These are phyloP conservation scores for Frankliniella intonsa DNA, from an alignment of 2,888 invertebrate species.

Conservation along the genomic window DNA sequence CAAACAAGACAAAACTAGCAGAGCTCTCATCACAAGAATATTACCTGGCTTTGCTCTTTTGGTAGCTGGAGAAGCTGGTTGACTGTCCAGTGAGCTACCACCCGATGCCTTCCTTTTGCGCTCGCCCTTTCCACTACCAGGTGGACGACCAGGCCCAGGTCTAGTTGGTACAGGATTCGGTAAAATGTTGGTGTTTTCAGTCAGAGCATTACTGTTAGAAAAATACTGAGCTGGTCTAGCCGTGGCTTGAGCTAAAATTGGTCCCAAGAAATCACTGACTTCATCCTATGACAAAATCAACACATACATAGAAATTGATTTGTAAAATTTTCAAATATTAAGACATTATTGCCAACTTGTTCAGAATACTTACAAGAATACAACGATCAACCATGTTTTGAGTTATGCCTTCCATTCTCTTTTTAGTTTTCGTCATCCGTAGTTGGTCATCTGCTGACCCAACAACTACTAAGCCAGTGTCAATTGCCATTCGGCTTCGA, in stretches of 20 bases:
- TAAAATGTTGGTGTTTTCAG: background rate
- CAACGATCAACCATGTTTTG: conserved; percentile 75
- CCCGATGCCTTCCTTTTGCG: background rate
- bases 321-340: background rate
- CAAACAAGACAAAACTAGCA: too few relatives aligned
- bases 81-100: background rate
- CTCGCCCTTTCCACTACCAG: background rate
- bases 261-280: conserved; percentile 9
- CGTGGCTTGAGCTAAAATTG: background rate
- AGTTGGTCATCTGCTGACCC: conserved; percentile 74
- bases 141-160: background rate
- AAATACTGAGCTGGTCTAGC: background rate
- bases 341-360: background rate
- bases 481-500: conserved; percentile 68
- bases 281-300: background rate
- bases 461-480: conserved; percentile 70
- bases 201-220: background rate
- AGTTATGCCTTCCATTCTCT: conserved; percentile 68
- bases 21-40: background rate
- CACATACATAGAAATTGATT: background rate
- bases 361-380: conserved; percentile 55
- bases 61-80: background rate
- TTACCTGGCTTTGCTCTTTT: background rate
- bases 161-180: background rate
- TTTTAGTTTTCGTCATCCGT: conserved; percentile 63